Evolutionary conservation across 2,888 invertebrate species (phyloP).

Genomic region (Nemotelus nigrinus): DNA sequence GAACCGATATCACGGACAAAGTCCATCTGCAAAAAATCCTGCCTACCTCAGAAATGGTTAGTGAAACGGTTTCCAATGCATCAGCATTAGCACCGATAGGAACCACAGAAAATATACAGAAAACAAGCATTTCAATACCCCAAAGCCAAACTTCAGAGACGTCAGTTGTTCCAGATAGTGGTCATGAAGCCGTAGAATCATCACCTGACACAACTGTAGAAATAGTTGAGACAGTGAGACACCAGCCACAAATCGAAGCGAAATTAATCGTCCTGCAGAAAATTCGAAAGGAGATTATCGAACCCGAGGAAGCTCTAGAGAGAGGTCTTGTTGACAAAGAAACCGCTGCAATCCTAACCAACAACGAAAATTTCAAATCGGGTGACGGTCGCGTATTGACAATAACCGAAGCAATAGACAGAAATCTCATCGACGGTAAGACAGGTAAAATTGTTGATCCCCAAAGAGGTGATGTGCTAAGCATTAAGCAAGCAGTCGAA

Average conservation of each 20-base stretch:
- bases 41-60: no score
- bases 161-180: no score
- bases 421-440: constrained; percentile 76
- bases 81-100: no score
- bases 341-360: constrained; percentile 76
- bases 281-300: constrained; percentile 78
- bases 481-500: constrained; percentile 84
- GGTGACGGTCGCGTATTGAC: constrained; percentile 72
- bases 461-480: constrained; percentile 80
- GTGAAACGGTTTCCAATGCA: no score
- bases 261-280: constrained; percentile 81
- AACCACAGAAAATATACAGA: no score
- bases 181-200: no score
- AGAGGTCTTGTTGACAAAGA: constrained; percentile 81
- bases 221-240: constrained; percentile 36
- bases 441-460: constrained; percentile 85
- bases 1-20: no score
- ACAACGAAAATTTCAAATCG: constrained; percentile 69
- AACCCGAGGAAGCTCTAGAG: constrained; percentile 79
- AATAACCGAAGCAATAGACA: constrained; percentile 79
- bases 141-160: no score
- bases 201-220: no score
- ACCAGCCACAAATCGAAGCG: constrained; percentile 71
- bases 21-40: no score
- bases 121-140: no score